Evolutionary conservation across 2,888 invertebrate species (phyloP).

Genomic region (Protonemura montana): DNA sequence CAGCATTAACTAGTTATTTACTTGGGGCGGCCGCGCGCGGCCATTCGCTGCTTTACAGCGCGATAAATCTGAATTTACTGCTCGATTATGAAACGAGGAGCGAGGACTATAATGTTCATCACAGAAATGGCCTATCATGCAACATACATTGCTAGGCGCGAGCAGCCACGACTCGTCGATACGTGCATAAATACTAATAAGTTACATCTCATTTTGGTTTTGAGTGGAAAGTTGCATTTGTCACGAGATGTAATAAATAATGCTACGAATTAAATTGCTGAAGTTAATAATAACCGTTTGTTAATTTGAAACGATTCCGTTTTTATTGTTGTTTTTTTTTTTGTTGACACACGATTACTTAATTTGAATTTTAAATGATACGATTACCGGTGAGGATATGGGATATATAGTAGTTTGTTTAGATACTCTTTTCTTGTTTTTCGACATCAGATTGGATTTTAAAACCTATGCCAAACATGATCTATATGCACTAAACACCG

Average conservation of each 20-base stretch:
- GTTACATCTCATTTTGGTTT: not conserved
- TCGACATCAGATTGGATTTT: too few relatives aligned
- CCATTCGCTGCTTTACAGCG: not conserved
- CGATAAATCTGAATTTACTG: conserved; percentile 4
- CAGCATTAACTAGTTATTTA: not conserved
- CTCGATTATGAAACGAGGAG: not conserved
- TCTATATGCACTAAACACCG: too few relatives aligned
- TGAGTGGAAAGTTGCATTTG: not conserved
- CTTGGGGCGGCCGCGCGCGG: not conserved
- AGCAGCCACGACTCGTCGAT: not conserved
- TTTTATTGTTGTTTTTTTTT: not conserved
- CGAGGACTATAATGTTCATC: not conserved
- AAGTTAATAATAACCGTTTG: not conserved
- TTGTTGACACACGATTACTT: not conserved
- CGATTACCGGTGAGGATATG: not conserved
- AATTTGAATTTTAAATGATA: not conserved
- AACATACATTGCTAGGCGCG: not conserved
- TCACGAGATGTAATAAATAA: not conserved
- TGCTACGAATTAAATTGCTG: not conserved
- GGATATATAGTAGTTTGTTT: too few relatives aligned
- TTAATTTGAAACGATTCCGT: not conserved
- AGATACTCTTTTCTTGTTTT: too few relatives aligned
- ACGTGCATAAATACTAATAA: not conserved
- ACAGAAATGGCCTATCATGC: conserved; percentile 7
- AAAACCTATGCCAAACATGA: too few relatives aligned